phyloP scores from a whole-genome alignment of 2,888 invertebrate genomes.

The Drosophila diplacantha region DNA sequence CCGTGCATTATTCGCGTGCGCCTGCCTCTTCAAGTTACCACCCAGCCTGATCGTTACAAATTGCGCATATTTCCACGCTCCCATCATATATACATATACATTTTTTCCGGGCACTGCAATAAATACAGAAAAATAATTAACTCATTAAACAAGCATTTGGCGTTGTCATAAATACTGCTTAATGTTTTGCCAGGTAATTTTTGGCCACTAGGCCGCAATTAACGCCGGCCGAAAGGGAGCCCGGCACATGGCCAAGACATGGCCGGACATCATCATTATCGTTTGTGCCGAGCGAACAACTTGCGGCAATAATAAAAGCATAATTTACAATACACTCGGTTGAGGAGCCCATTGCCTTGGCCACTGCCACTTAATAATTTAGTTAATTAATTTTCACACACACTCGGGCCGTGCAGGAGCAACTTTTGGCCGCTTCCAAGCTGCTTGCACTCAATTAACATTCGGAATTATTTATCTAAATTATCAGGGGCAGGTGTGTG shows the following conservation, averaged over 20 bases:
- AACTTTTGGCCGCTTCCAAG: slow-evolving; percentile 54
- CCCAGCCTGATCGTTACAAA: no score
- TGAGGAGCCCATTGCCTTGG: slow-evolving; percentile 11
- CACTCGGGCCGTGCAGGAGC: not conserved
- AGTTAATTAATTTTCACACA: slow-evolving; percentile 70
- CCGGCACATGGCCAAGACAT: slow-evolving; percentile 58
- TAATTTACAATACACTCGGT: slow-evolving; percentile 63
- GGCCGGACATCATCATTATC: slow-evolving; percentile 66
- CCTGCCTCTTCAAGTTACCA: no score
- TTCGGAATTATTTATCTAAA: slow-evolving; percentile 70
- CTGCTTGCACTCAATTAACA: slow-evolving; percentile 71
- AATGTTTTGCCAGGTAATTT: slow-evolving; percentile 67
- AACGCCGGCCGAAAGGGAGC: slow-evolving; percentile 43
- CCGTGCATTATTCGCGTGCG: no score
- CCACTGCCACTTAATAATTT: slow-evolving; percentile 58
- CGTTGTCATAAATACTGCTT: slow-evolving; percentile 68
- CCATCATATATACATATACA: slow-evolving; percentile 12
- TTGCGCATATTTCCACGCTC: slow-evolving; percentile 64
- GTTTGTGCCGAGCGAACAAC: slow-evolving; percentile 49
- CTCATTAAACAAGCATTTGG: slow-evolving; percentile 74
- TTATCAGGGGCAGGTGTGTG: slow-evolving; percentile 41
- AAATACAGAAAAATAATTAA: slow-evolving; percentile 71
- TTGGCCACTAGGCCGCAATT: slow-evolving; percentile 69
- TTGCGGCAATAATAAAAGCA: slow-evolving; percentile 68
- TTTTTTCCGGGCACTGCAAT: slow-evolving; percentile 58